phyloP scores from a whole-genome alignment of 2,113 vertebrate species.

The Callocephalon fimbriatum region DNA sequence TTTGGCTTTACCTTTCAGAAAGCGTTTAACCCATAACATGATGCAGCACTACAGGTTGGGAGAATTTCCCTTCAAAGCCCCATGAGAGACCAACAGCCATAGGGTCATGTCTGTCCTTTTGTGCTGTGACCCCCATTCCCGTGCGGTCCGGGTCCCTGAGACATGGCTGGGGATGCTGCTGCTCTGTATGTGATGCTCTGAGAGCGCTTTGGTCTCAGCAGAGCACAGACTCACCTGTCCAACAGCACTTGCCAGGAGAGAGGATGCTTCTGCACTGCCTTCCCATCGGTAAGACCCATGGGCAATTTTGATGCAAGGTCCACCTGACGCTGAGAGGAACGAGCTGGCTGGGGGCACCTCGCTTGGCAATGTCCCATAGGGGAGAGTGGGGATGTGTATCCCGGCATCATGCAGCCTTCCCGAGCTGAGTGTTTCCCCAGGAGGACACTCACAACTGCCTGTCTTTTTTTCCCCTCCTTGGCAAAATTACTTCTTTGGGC shows the following conservation, averaged over 20 bases:
- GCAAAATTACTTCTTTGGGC: not conserved
- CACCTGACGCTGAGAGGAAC: not conserved
- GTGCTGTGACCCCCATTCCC: not conserved
- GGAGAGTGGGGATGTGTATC: rapidly evolving
- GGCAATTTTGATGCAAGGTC: not conserved
- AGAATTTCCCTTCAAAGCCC: not conserved
- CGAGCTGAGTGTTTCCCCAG: rapidly evolving
- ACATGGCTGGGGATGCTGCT: not conserved
- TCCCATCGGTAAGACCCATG: rapidly evolving
- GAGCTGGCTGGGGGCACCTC: not conserved
- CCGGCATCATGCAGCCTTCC: rapidly evolving
- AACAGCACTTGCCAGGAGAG: rapidly evolving
- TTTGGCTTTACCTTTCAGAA: not conserved
- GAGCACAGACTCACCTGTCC: not conserved
- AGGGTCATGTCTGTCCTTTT: rapidly evolving
- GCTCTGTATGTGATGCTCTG: not conserved
- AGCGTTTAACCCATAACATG: not conserved
- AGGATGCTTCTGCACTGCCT: not conserved
- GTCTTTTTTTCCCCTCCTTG: not conserved
- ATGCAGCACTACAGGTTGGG: rapidly evolving
- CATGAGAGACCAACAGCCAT: not conserved
- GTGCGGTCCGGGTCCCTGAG: not conserved
- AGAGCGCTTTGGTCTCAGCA: not conserved
- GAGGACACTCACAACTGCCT: not conserved
- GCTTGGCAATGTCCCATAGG: rapidly evolving